Evolutionary conservation across 2,113 vertebrate genomes (phyloP), one percentile per base, ranked within the genome.

Genomic region (Callospermophilus lateralis): DNA sequence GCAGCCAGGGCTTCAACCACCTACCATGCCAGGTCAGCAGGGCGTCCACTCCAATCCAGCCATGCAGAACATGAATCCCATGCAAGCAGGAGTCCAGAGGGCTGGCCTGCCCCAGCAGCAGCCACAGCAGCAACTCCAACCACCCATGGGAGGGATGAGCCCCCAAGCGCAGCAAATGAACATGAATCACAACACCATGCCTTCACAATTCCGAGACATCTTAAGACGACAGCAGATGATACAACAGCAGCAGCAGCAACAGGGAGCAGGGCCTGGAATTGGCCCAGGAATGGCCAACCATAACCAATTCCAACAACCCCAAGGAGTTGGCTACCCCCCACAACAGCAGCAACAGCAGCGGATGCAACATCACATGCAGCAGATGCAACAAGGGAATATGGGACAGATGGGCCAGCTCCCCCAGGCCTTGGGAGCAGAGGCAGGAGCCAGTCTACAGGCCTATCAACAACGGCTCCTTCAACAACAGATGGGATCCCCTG

Each of bases 391-490:
- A 91, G 99, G 97, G 97, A 98, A 90, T 93, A 98, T 99, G 98
- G 99, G 98, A 98, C 99, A 99, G 85, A 98, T 99, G 97, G 98
- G 98, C 96, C 99, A 99, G 96, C 98, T 99, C 58, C 98, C 99
- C 0, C 99, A 98, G 97, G 98, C 98, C 4, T 98, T 99, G 98
- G 98, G 98, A 3, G 97, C 98, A 17, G 99, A 99, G 95, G 96
- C 99, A 78, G 98, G 99, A 98, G 98, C 98, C 96, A 98, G 98
- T 85, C 97, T 99, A 90, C 99, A 99, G 96, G 99, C 99, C 67
- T 98, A 99, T 96, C 99, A 99, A 93, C 99, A 99, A 96, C 98
- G 99, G 95, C 96, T 99, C 80, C 99, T 98, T 30, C 99, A 99
- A 93, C 99, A 99, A 96, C 99, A 99, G 97, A 99, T 99, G 98